Conservation (phyloP, 2,113 vertebrate genomes). For the Chitala chitala region DNA sequence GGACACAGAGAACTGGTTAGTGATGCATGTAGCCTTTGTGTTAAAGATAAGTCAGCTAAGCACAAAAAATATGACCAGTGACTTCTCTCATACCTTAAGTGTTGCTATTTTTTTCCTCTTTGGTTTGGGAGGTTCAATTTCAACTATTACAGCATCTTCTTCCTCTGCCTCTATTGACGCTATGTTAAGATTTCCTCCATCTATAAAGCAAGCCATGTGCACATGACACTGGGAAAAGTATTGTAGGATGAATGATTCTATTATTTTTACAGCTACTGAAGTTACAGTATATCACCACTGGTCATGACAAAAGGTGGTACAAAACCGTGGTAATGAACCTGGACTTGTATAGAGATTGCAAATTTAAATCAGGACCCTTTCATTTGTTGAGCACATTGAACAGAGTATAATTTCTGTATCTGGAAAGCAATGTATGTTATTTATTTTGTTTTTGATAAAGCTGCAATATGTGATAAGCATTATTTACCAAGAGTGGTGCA, state of each 20-base stretch:
- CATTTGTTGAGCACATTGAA: not conserved
- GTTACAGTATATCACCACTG: no score
- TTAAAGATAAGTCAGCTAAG: not conserved
- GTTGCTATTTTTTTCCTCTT: slow-evolving; percentile 62
- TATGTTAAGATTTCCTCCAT: slow-evolving; percentile 55
- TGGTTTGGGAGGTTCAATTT: slow-evolving; percentile 51
- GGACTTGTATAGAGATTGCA: not conserved
- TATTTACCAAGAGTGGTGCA: no score
- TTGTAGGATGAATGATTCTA: not conserved
- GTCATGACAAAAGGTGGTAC: not conserved
- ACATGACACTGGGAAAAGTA: not conserved
- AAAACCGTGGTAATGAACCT: not conserved
- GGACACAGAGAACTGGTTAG: slow-evolving; percentile 26
- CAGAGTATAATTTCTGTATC: not conserved
- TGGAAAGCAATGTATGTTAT: no score
- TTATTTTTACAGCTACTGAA: not conserved
- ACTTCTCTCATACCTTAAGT: slow-evolving; percentile 54
- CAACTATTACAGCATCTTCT: slow-evolving; percentile 45
- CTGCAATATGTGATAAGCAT: no score
- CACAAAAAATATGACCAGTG: not conserved
- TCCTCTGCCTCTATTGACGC: slow-evolving; percentile 52
- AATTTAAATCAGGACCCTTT: not conserved
- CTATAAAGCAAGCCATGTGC: slow-evolving; percentile 45
- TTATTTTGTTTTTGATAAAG: no score
- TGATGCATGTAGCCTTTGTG: not conserved